Conservation (phyloP, 2,797 vertebrate genomes). For the Paramormyrops hopkinsi region DNA sequence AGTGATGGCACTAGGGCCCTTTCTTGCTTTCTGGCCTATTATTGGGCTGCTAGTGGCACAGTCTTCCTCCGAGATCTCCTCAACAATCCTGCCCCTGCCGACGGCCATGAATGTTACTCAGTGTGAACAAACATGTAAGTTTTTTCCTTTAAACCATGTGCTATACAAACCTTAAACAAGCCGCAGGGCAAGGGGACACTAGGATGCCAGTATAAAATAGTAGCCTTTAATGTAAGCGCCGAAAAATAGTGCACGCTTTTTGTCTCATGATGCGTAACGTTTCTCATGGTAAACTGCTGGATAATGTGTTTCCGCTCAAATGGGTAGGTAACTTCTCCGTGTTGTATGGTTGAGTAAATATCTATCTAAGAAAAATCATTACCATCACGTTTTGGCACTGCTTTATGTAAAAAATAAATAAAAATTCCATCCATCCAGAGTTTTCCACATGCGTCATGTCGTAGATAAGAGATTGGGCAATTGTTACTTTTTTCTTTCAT, state of each 20-base stretch:
- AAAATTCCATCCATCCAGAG: not conserved
- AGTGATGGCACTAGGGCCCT: slow-evolving; percentile 19
- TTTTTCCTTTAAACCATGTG: not conserved
- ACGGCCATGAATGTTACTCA: not conserved
- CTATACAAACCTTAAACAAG: not conserved
- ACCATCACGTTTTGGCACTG: not conserved
- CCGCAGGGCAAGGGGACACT: not conserved
- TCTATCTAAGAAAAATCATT: not conserved
- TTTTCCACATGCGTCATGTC: not conserved
- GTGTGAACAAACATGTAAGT: slow-evolving; percentile 26
- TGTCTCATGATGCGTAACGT: not conserved
- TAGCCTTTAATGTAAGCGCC: not conserved
- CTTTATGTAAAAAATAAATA: not conserved
- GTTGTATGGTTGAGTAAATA: not conserved
- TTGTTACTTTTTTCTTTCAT: not conserved
- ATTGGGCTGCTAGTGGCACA: slow-evolving; percentile 14
- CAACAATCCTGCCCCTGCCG: not conserved
- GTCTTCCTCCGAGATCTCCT: not conserved
- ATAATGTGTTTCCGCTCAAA: not conserved
- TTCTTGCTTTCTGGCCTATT: not conserved
- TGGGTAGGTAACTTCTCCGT: not conserved
- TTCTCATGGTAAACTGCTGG: not conserved
- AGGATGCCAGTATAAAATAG: not conserved
- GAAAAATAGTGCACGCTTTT: not conserved
- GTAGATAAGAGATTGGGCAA: not conserved